Evolutionary conservation across 2,797 vertebrate genomes (phyloP).

Genomic region (Myotis findleyi): DNA sequence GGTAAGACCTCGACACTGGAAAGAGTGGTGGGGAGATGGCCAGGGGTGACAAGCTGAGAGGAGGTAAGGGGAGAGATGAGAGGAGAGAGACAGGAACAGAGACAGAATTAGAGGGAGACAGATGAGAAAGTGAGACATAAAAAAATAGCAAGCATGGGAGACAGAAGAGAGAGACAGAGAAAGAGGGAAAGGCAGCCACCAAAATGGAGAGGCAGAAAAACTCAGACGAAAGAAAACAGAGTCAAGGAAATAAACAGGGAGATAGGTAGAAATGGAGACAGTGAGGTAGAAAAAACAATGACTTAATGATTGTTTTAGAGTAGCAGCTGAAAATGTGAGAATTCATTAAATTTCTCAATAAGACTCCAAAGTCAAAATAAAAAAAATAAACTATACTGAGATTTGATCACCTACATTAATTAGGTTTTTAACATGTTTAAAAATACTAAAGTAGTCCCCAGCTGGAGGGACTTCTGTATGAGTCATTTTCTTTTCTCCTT

Average conservation of each 20-base stretch:
- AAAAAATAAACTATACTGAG: not conserved
- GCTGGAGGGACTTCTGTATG: slow-evolving; percentile 35
- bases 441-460: not conserved
- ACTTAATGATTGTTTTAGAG: not conserved
- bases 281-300: not conserved
- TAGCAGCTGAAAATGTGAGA: not conserved
- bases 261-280: not conserved
- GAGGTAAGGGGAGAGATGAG: not conserved
- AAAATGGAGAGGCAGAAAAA: not conserved
- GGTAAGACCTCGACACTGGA: slow-evolving; percentile 84
- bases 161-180: not conserved
- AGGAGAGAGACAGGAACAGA: not conserved
- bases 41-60: not conserved
- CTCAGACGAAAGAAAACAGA: not conserved
- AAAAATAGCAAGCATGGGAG: not conserved
- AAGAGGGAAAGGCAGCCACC: not conserved
- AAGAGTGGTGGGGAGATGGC: not conserved
- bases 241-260: not conserved
- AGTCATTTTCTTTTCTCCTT: slow-evolving; percentile 67
- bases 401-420: not conserved
- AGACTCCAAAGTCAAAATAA: slow-evolving; percentile 7
- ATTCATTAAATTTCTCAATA: not conserved
- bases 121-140: not conserved
- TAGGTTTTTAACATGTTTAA: not conserved
- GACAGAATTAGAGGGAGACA: not conserved